Evolutionary conservation across 2,888 invertebrate species (phyloP).

Genomic region (Campoplex nolae): DNA sequence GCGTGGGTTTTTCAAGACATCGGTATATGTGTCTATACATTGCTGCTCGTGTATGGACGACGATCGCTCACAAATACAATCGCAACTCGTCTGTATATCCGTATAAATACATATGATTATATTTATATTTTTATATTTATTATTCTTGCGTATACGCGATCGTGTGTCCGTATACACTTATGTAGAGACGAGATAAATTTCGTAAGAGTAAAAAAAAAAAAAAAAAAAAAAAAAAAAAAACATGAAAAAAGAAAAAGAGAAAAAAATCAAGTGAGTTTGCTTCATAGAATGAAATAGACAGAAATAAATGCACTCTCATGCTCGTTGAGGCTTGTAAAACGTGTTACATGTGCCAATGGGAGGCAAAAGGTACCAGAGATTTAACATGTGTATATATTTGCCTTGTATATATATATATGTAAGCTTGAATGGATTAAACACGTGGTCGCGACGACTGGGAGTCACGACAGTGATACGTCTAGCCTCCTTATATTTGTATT

Average conservation of each 20-base stretch:
- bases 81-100: neutral
- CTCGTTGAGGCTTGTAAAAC: constrained; percentile 52
- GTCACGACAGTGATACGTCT: neutral
- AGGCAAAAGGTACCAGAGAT: constrained; percentile 18
- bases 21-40: constrained; percentile 12
- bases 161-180: neutral
- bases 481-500: neutral
- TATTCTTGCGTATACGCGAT: neutral
- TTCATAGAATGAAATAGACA: constrained; percentile 47
- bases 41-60: too few relatives aligned
- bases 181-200: constrained; percentile 26
- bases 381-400: constrained; percentile 40
- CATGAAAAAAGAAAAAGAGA: neutral
- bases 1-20: constrained; percentile 51
- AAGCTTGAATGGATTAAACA: constrained; percentile 49
- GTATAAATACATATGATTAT: neutral
- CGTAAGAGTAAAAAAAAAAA: constrained; percentile 53
- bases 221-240: constrained; percentile 52
- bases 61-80: neutral
- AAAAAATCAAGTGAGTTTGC: constrained; percentile 55
- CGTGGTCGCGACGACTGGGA: constrained; percentile 17
- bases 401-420: neutral
- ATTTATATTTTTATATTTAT: neutral
- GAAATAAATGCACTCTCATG: constrained; percentile 58
- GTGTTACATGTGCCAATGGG: constrained; percentile 47